Percentiles rank a stretch among this genome's conserved stretches.
These are phyloP conservation scores for Nasua narica DNA, from an alignment of 2,797 vertebrate genomes.

Conservation along the genomic window DNA sequence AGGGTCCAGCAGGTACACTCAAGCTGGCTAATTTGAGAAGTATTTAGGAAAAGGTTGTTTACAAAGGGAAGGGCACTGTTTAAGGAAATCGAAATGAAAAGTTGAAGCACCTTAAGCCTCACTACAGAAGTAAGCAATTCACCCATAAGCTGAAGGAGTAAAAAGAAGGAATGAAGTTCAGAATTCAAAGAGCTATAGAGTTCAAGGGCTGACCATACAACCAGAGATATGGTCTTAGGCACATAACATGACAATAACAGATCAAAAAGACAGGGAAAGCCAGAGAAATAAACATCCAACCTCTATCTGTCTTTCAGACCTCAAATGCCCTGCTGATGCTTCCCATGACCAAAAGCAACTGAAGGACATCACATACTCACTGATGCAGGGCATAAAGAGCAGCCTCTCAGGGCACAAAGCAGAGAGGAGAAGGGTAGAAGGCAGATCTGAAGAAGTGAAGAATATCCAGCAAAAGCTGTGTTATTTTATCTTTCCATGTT, in stretches of 20 bases:
- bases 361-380: fast-evolving
- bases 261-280: not conserved
- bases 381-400: not conserved
- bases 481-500: not conserved
- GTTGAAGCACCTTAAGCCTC: not conserved
- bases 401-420: not conserved
- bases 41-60: not conserved
- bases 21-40: not conserved
- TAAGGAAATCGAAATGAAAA: slow-evolving; percentile 28
- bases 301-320: not conserved
- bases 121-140: not conserved
- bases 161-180: not conserved
- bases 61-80: not conserved
- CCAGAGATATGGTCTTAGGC: not conserved
- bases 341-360: not conserved
- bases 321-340: not conserved
- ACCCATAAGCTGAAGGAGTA: not conserved
- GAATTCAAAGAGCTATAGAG: not conserved
- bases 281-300: not conserved
- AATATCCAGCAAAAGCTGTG: not conserved
- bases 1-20: not conserved
- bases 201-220: not conserved
- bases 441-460: not conserved
- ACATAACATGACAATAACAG: not conserved
- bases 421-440: not conserved